Evolutionary conservation across 2,888 invertebrate species (phyloP).

Genomic region (Amblyteles armatorius): DNA sequence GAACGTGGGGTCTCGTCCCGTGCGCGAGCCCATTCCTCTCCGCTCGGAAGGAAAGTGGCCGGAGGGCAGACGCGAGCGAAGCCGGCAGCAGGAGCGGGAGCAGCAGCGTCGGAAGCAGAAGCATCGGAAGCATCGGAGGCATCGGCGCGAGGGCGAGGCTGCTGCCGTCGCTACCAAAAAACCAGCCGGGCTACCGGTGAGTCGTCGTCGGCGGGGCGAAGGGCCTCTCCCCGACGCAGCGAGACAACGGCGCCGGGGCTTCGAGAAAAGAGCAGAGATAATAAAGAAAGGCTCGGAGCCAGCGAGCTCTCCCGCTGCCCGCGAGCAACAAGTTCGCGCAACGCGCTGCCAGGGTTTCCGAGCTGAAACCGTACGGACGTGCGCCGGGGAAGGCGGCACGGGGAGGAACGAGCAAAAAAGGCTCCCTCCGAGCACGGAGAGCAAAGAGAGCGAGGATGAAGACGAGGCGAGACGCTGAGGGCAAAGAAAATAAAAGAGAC

Average conservation of each 20-base stretch:
- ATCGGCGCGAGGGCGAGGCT: conserved; percentile 51
- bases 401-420: conserved; percentile 44
- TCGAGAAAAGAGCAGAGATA: conserved; percentile 61
- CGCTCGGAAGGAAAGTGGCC: conserved; percentile 77
- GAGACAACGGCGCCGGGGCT: conserved; percentile 57
- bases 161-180: conserved; percentile 81
- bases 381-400: conserved; percentile 25
- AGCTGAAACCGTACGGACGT: conserved; percentile 39
- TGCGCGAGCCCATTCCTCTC: conserved; percentile 58
- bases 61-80: conserved; percentile 73
- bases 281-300: conserved; percentile 60
- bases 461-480: conserved; percentile 32
- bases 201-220: conserved; percentile 35
- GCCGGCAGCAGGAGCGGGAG: conserved; percentile 19
- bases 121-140: conserved; percentile 33
- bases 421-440: conserved; percentile 13
- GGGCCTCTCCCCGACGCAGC: conserved; percentile 27
- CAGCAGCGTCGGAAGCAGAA: conserved; percentile 23
- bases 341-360: conserved; percentile 31
- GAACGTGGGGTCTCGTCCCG: conserved; percentile 45
- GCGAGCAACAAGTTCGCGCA: conserved; percentile 58
- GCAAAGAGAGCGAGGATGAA: conserved; percentile 46
- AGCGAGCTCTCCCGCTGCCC: conserved; percentile 36
- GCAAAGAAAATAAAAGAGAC: conserved; percentile 23
- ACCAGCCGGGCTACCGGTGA: conserved; percentile 82